A percentile compares a stretch with the other conserved stretches of the same genome.
Conservation (phyloP, 53 echinoderm and acorn worm genomes). For the Glandiceps talaboti region DNA sequence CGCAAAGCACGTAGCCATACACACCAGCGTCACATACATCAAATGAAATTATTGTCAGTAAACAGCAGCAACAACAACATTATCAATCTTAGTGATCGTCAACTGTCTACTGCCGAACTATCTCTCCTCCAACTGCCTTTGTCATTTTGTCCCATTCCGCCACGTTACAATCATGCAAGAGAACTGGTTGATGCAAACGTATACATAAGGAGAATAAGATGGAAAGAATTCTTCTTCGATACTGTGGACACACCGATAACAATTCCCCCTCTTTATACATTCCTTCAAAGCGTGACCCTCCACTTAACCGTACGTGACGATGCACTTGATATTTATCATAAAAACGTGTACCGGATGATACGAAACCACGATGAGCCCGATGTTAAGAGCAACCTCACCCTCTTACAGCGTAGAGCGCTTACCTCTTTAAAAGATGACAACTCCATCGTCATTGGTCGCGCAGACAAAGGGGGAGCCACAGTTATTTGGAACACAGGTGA, state of each 20-base stretch:
- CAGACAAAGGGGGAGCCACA: conserved; percentile 6
- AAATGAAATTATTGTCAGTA: background rate
- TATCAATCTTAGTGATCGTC: background rate
- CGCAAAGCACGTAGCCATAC: background rate
- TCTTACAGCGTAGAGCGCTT: background rate
- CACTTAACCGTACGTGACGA: background rate
- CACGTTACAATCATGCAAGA: background rate
- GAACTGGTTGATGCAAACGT: background rate
- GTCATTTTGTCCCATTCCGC: background rate
- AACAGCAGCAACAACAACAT: background rate
- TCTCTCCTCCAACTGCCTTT: background rate
- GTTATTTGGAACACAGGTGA: conserved; percentile 9
- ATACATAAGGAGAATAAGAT: background rate
- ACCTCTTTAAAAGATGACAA: background rate
- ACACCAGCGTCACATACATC: background rate
- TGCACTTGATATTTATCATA: background rate
- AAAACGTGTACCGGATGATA: background rate
- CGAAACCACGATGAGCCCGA: background rate
- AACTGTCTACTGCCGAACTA: background rate
- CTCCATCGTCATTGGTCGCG: conserved; percentile 20
- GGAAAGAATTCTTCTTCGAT: background rate
- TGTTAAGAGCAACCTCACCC: background rate
- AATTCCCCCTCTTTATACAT: background rate
- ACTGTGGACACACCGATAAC: background rate
- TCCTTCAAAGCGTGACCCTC: background rate